These are phyloP conservation scores for Drosophila mayri DNA, from an alignment of 1,140 invertebrate genomes.

Conservation along the genomic window DNA sequence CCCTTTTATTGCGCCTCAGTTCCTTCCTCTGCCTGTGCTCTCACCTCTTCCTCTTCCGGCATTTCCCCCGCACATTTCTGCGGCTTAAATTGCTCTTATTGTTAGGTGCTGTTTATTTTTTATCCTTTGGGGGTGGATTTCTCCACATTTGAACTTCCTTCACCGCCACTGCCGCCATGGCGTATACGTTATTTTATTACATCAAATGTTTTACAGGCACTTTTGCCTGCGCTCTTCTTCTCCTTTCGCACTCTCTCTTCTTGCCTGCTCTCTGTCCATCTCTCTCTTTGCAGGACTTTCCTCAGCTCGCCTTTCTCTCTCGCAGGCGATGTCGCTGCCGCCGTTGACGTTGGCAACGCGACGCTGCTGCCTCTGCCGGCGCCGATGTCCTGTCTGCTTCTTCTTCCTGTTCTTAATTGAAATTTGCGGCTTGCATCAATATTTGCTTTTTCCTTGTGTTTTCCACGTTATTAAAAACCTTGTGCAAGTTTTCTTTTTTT, in stretches of 20 bases:
- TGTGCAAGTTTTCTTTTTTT: conserved; percentile 72
- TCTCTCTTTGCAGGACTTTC: conserved; percentile 11
- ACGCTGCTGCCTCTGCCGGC: conserved; percentile 33
- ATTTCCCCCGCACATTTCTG: conserved; percentile 67
- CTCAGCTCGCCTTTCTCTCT: conserved; percentile 32
- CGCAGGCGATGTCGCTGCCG: conserved; percentile 20
- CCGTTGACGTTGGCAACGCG: conserved; percentile 27
- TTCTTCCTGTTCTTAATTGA: conserved; percentile 84
- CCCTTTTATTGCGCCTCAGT: conserved; percentile 58
- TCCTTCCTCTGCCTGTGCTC: conserved; percentile 49
- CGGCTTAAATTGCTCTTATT: conserved; percentile 82
- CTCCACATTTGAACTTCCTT: conserved; percentile 12
- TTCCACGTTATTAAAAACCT: conserved; percentile 84
- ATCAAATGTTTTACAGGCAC: conserved; percentile 80
- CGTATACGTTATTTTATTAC: conserved; percentile 84
- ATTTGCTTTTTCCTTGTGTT: conserved; percentile 84
- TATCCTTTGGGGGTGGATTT: conserved; percentile 26
- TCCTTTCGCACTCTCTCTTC: conserved; percentile 11
- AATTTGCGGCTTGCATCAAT: conserved; percentile 85
- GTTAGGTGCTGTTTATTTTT: conserved; percentile 36
- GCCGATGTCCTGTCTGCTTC: conserved; percentile 57
- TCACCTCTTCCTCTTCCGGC: conserved; percentile 51
- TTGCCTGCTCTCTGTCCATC: not conserved
- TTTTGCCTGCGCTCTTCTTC: conserved; percentile 31
- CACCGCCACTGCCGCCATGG: conserved; percentile 44